These are phyloP conservation scores for Lichenostomus cassidix DNA, from an alignment of 2,113 vertebrate genomes.

Conservation along the genomic window DNA sequence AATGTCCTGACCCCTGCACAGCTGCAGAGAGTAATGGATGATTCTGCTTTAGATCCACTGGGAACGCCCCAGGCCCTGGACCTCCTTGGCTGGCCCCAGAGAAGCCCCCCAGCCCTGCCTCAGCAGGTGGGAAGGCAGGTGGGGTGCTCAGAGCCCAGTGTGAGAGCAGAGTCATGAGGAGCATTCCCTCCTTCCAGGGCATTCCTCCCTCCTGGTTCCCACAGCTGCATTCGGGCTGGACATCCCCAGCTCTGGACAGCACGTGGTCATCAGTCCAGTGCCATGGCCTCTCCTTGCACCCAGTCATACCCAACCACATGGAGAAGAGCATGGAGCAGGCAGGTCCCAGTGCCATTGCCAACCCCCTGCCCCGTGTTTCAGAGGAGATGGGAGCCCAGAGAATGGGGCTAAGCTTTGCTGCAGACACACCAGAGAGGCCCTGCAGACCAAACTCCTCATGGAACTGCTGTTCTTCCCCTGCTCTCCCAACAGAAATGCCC, in stretches of 20 bases:
- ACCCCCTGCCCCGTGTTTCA: background rate
- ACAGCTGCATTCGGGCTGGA: background rate
- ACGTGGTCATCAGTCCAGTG: fast-evolving
- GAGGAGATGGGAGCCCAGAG: background rate
- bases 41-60: background rate
- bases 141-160: background rate
- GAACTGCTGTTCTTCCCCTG: background rate
- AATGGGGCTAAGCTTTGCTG: background rate
- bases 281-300: background rate
- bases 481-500: background rate
- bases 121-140: background rate
- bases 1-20: background rate
- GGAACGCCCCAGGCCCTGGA: background rate
- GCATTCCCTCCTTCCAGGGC: no score
- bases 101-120: background rate
- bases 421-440: no score
- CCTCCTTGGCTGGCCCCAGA: background rate
- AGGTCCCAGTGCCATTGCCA: background rate
- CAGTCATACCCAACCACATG: no score
- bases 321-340: background rate
- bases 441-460: background rate
- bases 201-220: background rate
- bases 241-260: fast-evolving
- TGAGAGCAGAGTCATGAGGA: background rate
- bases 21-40: background rate